Evolutionary conservation across 2,888 invertebrate genomes (phyloP).

Genomic region (Seira ritae): DNA sequence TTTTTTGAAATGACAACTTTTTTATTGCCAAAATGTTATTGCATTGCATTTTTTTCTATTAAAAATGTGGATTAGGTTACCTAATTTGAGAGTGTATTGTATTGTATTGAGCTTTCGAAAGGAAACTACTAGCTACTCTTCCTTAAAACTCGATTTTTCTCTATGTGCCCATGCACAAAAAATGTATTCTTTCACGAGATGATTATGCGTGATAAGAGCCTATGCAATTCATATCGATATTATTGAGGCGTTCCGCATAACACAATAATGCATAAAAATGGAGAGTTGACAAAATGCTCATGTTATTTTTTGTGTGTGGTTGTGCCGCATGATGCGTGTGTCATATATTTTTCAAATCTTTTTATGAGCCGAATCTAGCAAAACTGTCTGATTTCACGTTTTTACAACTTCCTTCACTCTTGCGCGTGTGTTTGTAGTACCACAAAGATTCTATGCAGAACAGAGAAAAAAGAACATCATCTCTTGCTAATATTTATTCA

Average conservation of each 20-base stretch:
- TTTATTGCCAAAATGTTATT: slow-evolving; percentile 16
- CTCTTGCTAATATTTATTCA: too few relatives aligned
- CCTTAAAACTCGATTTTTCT: slow-evolving; percentile 41
- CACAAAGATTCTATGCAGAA: too few relatives aligned
- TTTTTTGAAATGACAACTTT: not conserved
- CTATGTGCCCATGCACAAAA: not conserved
- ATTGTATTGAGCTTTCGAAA: too few relatives aligned
- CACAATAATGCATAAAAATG: slow-evolving; percentile 16
- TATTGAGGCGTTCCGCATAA: not conserved
- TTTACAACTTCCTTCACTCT: slow-evolving; percentile 52
- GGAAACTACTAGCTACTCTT: slow-evolving; percentile 2
- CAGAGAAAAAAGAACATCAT: too few relatives aligned
- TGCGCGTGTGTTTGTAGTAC: slow-evolving; percentile 18
- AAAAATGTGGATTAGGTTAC: slow-evolving; percentile 40
- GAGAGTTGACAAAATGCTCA: slow-evolving; percentile 24
- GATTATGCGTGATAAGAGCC: not conserved
- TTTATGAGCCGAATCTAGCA: slow-evolving; percentile 20
- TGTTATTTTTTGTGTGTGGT: not conserved
- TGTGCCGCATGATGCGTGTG: slow-evolving; percentile 38
- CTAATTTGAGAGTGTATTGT: slow-evolving; percentile 13
- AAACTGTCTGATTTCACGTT: slow-evolving; percentile 44
- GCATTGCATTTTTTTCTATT: not conserved
- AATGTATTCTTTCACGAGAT: not conserved
- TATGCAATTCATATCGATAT: too few relatives aligned
- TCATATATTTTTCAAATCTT: slow-evolving; percentile 42